Conservation (phyloP, 2,888 invertebrate genomes). For the Ormyrus rosae region DNA sequence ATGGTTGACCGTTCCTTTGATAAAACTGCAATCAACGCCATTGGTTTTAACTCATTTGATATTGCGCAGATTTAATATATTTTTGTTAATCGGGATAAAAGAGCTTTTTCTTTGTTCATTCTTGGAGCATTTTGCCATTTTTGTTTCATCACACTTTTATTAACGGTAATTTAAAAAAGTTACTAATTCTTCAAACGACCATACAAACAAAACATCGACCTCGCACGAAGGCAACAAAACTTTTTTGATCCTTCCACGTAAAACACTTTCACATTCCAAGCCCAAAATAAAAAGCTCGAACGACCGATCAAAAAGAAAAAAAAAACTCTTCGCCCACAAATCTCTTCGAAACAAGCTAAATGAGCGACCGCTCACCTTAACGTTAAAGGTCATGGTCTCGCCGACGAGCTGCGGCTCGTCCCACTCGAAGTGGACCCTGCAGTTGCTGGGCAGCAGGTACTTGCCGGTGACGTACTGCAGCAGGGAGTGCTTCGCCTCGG, state of each 20-base stretch:
- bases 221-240: no score
- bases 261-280: no score
- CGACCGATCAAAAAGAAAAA: not conserved
- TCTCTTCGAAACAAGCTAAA: not conserved
- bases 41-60: no score
- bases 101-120: no score
- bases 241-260: no score
- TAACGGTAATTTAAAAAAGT: no score
- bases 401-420: constrained; percentile 92
- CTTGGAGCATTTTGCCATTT: no score
- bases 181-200: no score
- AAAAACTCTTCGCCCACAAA: not conserved
- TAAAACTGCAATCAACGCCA: constrained; percentile 81
- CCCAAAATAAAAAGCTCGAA: not conserved
- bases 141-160: no score
- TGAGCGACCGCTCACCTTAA: constrained; percentile 77
- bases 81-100: no score
- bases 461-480: constrained; percentile 95
- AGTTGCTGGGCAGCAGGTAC: constrained; percentile 91
- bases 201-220: no score
- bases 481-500: constrained; percentile 92
- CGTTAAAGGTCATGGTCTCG: constrained; percentile 93
- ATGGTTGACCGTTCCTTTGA: constrained; percentile 95
- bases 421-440: constrained; percentile 93
- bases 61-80: no score